Conservation (phyloP, 2,888 invertebrate species). For the Nymphalis urticae region DNA sequence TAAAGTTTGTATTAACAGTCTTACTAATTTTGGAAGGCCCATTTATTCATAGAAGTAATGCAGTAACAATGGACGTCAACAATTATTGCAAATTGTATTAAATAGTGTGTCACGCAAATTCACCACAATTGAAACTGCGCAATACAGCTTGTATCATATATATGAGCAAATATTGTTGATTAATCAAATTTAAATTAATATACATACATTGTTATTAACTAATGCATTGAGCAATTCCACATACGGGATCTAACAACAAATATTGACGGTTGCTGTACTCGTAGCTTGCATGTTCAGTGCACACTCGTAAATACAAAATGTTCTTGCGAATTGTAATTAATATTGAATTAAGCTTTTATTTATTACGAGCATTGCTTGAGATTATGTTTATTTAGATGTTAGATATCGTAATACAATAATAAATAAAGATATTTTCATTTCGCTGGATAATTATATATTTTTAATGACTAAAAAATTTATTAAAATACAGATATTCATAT, state of each 20-base stretch:
- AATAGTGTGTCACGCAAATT: no score
- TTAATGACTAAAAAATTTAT: no score
- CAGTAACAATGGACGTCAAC: no score
- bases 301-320: constrained; percentile 19
- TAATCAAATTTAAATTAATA: background rate
- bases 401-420: no score
- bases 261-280: constrained; percentile 13
- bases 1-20: no score
- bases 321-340: constrained; percentile 17
- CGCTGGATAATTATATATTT: no score
- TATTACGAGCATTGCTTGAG: background rate
- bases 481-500: no score
- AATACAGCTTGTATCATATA: background rate
- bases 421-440: no score
- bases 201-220: constrained; percentile 11
- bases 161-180: background rate
- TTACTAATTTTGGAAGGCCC: no score
- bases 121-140: background rate
- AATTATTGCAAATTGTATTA: no score
- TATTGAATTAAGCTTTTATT: constrained; percentile 11
- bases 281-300: constrained; percentile 22
- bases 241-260: constrained; percentile 26
- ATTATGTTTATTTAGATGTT: background rate
- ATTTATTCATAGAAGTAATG: no score
- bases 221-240: constrained; percentile 20